Conservation (phyloP, 2,888 invertebrate genomes). For the Netelia inedita region DNA sequence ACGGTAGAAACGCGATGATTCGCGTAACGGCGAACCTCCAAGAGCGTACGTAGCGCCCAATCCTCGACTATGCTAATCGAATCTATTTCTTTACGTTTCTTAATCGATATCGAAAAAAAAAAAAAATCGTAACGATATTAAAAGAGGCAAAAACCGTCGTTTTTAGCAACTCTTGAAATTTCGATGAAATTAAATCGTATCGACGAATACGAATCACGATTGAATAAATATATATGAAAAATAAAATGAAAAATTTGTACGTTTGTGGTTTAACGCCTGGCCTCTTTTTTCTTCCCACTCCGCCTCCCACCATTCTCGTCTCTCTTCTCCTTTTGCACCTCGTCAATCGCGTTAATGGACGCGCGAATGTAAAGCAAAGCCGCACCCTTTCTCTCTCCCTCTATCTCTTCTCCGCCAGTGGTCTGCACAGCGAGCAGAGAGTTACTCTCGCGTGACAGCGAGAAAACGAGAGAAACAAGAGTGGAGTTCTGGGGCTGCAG, state of each 20-base stretch:
- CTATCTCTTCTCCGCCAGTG: neutral
- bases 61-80: too few species aligned
- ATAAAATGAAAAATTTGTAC: constrained; percentile 1
- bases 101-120: neutral
- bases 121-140: neutral
- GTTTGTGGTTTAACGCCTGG: constrained; percentile 6
- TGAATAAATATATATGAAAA: neutral
- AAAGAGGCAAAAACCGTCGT: neutral
- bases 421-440: neutral
- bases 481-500: constrained; percentile 50
- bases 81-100: too few species aligned
- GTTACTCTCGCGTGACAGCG: constrained; percentile 4
- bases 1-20: neutral
- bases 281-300: neutral
- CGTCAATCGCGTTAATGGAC: constrained; percentile 71
- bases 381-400: constrained; percentile 26
- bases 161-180: neutral
- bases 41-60: too few species aligned
- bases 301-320: neutral
- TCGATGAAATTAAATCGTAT: too few species aligned
- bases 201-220: neutral
- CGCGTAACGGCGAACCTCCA: too few species aligned
- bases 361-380: constrained; percentile 70
- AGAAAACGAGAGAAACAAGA: constrained; percentile 15
- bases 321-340: constrained; percentile 27